Percentiles rank a stretch among this genome's conserved stretches.
Evolutionary conservation across 2,797 vertebrate species (phyloP).

Genomic region (Micrastur ruficollis): DNA sequence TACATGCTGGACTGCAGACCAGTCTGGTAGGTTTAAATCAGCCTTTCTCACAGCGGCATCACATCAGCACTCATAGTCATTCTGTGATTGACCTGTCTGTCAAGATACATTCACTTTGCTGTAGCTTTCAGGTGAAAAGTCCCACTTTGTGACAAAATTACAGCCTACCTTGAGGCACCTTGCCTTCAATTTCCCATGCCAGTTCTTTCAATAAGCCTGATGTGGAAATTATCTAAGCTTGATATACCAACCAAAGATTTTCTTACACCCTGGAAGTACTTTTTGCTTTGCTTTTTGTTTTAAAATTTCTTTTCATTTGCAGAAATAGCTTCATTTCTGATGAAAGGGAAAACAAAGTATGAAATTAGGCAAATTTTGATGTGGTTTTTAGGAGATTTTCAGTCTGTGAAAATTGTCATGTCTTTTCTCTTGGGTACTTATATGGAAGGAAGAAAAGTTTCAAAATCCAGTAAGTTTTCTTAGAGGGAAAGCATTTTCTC

Average conservation of each 20-base stretch:
- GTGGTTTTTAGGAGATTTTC: not conserved
- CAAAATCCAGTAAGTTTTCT: not conserved
- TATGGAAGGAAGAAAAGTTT: not conserved
- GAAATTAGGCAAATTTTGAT: not conserved
- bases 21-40: not conserved
- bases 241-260: not conserved
- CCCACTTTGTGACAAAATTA: not conserved
- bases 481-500: not conserved
- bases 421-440: not conserved
- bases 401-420: not conserved
- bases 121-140: not conserved
- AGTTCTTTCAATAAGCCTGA: not conserved
- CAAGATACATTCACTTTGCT: not conserved
- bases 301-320: not conserved
- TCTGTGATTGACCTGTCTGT: not conserved
- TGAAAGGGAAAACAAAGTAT: not conserved
- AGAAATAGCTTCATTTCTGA: not conserved
- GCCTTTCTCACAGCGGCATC: not conserved
- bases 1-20: not conserved
- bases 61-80: not conserved
- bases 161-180: not conserved
- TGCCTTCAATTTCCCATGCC: not conserved
- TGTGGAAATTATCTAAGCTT: not conserved
- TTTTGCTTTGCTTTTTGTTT: not conserved
- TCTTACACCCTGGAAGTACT: not conserved